Percentiles rank a stretch among this genome's conserved stretches.
Evolutionary conservation across 2,888 invertebrate genomes (phyloP).

Genomic region (Mactromeris polynyma): DNA sequence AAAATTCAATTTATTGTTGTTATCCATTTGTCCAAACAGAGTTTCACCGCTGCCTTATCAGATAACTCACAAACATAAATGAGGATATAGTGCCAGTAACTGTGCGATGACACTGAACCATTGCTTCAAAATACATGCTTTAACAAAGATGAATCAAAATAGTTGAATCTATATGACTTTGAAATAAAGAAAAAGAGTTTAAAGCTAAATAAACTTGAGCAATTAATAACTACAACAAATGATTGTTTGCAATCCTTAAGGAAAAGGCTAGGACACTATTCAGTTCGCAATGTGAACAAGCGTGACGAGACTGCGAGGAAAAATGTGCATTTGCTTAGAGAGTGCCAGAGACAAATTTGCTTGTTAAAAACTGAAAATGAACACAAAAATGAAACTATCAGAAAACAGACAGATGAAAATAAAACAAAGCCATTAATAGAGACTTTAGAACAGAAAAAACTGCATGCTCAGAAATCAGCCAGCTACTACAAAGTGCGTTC

Average conservation of each 20-base stretch:
- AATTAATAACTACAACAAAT: not conserved
- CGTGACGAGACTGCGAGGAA: not conserved
- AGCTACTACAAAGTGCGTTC: not conserved
- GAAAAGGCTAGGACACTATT: not conserved
- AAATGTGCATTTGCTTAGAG: not conserved
- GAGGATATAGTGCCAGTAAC: too few relatives aligned
- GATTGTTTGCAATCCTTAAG: not conserved
- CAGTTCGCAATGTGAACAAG: not conserved
- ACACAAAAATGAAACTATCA: not conserved
- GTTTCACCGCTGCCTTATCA: too few relatives aligned
- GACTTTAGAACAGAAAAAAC: not conserved
- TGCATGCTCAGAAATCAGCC: not conserved
- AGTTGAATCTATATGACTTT: not conserved
- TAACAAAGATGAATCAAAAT: too few relatives aligned
- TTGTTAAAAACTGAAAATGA: not conserved
- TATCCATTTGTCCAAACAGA: too few relatives aligned
- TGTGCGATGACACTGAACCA: too few relatives aligned
- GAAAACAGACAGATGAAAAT: not conserved
- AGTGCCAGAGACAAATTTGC: not conserved
- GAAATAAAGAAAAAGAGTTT: not conserved
- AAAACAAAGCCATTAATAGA: not conserved
- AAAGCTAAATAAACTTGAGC: not conserved
- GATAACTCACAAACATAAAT: too few relatives aligned
- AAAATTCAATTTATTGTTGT: too few relatives aligned
- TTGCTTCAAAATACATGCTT: too few relatives aligned